phyloP scores from a whole-genome alignment of 2,113 vertebrate genomes.

The Symphodus melops region DNA sequence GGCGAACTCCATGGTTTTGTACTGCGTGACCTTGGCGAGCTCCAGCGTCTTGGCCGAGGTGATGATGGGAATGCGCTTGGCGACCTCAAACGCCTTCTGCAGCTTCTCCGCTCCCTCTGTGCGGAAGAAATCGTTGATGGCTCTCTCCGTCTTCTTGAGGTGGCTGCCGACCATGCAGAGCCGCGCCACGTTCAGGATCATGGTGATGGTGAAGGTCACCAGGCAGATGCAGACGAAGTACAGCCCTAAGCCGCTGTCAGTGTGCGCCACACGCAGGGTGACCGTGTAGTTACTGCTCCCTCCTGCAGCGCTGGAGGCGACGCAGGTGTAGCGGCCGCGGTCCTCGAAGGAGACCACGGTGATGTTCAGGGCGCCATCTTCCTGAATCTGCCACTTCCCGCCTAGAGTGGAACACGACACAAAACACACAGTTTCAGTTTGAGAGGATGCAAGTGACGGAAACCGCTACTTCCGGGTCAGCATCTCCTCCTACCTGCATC shows the following conservation, averaged over 20 bases:
- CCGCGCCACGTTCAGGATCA: slow-evolving; percentile 91
- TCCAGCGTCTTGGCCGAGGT: slow-evolving; percentile 93
- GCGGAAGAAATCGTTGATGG: slow-evolving; percentile 96
- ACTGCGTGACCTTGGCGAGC: slow-evolving; percentile 91
- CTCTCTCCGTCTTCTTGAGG: slow-evolving; percentile 92
- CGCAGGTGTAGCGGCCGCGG: slow-evolving; percentile 92
- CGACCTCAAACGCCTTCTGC: slow-evolving; percentile 95
- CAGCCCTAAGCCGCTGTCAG: slow-evolving; percentile 89
- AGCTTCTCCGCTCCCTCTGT: slow-evolving; percentile 95
- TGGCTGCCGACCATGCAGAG: slow-evolving; percentile 97
- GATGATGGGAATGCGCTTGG: slow-evolving; percentile 95
- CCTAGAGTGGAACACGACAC: slow-evolving; percentile 65
- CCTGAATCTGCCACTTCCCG: slow-evolving; percentile 86
- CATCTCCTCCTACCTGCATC: slow-evolving; percentile 74
- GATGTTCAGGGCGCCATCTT: slow-evolving; percentile 88
- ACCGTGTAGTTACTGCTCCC: slow-evolving; percentile 84
- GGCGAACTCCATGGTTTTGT: slow-evolving; percentile 95
- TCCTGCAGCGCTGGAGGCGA: slow-evolving; percentile 39
- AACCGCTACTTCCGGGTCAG: too few species aligned
- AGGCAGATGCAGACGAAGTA: slow-evolving; percentile 94
- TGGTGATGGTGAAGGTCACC: slow-evolving; percentile 90
- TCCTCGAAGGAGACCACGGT: slow-evolving; percentile 88
- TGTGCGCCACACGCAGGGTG: slow-evolving; percentile 90
- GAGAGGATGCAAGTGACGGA: too few species aligned
- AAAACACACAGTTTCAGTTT: too few species aligned